Evolutionary conservation across 2,888 invertebrate genomes (phyloP).

Genomic region (Drosophila putrida): DNA sequence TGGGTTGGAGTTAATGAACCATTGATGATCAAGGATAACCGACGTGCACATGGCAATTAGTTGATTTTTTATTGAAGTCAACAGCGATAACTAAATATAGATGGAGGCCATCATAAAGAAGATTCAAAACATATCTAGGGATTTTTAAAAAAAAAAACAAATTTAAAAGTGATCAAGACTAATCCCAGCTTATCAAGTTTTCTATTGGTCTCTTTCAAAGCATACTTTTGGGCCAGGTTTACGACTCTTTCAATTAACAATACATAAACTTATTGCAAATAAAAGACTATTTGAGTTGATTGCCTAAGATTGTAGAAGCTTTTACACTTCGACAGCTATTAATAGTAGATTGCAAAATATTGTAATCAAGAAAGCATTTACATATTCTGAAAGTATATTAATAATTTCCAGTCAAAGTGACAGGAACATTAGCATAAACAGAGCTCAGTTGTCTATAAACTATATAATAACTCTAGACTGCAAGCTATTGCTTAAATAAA

Average conservation of each 20-base stretch:
- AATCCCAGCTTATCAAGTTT: not conserved
- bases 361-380: conserved; percentile 34
- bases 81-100: conserved; percentile 76
- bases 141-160: not conserved
- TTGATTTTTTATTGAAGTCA: conserved; percentile 63
- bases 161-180: no score
- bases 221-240: conserved; percentile 47
- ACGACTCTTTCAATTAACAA: conserved; percentile 13
- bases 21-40: conserved; percentile 81
- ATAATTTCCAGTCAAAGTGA: conserved; percentile 32
- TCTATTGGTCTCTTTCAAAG: conserved; percentile 2
- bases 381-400: conserved; percentile 42
- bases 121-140: not conserved
- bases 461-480: conserved; percentile 2
- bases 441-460: conserved; percentile 15
- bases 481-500: conserved; percentile 55
- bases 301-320: not conserved
- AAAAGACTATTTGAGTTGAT: conserved; percentile 1
- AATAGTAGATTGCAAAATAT: conserved; percentile 32
- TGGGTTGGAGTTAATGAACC: conserved; percentile 79
- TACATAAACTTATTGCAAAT: conserved; percentile 3
- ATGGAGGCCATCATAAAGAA: conserved; percentile 40
- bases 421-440: conserved; percentile 54
- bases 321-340: conserved; percentile 9
- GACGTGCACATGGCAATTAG: conserved; percentile 74